Evolutionary conservation across 2,888 invertebrate species (phyloP).

Genomic region (Nebria salina): DNA sequence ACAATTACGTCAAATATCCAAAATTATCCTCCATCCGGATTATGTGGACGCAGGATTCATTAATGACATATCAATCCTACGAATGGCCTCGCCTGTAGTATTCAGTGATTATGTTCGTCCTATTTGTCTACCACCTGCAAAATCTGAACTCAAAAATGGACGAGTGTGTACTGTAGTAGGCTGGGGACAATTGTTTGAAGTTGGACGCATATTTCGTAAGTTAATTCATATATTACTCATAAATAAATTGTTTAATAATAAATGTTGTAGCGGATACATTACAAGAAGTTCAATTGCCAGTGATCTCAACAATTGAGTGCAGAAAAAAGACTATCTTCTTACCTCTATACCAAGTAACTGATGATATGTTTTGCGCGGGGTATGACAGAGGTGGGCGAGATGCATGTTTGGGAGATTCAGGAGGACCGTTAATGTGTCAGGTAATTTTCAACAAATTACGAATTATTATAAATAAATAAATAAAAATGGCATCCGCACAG

Average conservation of each 20-base stretch:
- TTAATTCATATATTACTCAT: conserved; percentile 42
- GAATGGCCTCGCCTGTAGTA: conserved; percentile 68
- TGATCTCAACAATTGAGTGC: conserved; percentile 81
- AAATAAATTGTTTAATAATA: neutral
- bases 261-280: conserved; percentile 75
- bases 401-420: conserved; percentile 83
- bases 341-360: conserved; percentile 79
- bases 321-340: conserved; percentile 77
- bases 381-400: conserved; percentile 82
- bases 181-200: conserved; percentile 84
- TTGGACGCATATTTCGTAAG: conserved; percentile 83
- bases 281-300: conserved; percentile 82
- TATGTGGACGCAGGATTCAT: conserved; percentile 81
- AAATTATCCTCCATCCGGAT: conserved; percentile 76
- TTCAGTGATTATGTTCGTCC: conserved; percentile 73
- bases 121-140: conserved; percentile 71
- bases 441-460: conserved; percentile 61
- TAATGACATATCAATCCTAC: conserved; percentile 79
- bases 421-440: conserved; percentile 82
- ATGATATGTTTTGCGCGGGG: conserved; percentile 86
- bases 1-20: conserved; percentile 72
- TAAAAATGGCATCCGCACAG: conserved; percentile 50
- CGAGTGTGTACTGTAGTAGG: conserved; percentile 80
- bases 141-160: conserved; percentile 70
- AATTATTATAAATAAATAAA: conserved; percentile 20